A percentile compares a stretch with the other conserved stretches of the same genome.
Conservation (phyloP, 2,797 vertebrate species). For the Sebastes melanostomus region DNA sequence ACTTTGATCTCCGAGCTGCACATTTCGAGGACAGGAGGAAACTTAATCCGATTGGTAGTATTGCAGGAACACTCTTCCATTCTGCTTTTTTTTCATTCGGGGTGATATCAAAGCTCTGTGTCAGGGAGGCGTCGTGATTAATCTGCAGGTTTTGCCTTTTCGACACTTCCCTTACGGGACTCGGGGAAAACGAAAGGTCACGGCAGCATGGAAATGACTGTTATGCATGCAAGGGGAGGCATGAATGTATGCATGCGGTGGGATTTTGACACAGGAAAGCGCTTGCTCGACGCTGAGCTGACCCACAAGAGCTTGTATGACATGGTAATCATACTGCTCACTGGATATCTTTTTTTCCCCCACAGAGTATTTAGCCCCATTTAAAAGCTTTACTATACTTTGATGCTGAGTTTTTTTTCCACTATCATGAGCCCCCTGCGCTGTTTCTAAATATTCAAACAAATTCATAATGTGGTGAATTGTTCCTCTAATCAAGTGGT, state of each 20-base stretch:
- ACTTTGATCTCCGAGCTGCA: conserved; percentile 48
- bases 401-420: conserved; percentile 1
- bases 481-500: neutral
- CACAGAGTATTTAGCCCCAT: conserved; percentile 20
- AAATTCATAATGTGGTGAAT: conserved; percentile 3
- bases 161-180: conserved; percentile 1
- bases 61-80: conserved; percentile 25
- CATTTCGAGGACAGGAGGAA: conserved; percentile 30
- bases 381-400: conserved; percentile 18
- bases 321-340: conserved; percentile 38
- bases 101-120: conserved; percentile 42
- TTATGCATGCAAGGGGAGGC: conserved; percentile 28
- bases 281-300: neutral
- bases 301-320: conserved; percentile 48
- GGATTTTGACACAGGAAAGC: conserved; percentile 33
- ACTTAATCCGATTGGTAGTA: conserved; percentile 39
- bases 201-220: conserved; percentile 6
- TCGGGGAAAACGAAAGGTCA: conserved; percentile 50
- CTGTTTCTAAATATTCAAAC: conserved; percentile 25
- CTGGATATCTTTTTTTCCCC: conserved; percentile 3
- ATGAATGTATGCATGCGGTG: conserved; percentile 52
- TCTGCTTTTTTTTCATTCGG: neutral
- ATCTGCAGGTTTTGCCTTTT: conserved; percentile 55
- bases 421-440: neutral
- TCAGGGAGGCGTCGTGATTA: conserved; percentile 50